These are phyloP conservation scores for Heliothis subflexa DNA, from an alignment of 1,140 invertebrate species.

Conservation along the genomic window DNA sequence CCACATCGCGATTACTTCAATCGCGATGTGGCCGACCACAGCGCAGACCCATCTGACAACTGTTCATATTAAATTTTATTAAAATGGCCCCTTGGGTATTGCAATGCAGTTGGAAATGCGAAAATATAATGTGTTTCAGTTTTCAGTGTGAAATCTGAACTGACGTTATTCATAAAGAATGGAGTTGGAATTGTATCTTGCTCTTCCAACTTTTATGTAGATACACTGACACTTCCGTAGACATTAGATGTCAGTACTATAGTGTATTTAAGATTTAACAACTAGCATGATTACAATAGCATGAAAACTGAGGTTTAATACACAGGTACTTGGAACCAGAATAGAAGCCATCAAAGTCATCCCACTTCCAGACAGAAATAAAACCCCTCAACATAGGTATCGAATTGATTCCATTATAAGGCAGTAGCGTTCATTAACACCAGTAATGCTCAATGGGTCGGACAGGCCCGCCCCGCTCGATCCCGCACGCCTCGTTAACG, in stretches of 20 bases:
- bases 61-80: slow-evolving; percentile 35
- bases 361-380: slow-evolving; percentile 1
- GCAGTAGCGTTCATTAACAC: slow-evolving; percentile 47
- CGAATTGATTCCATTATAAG: slow-evolving; percentile 40
- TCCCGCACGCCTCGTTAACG: slow-evolving; percentile 44
- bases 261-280: too few relatives aligned
- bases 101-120: neutral
- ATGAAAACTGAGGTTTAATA: too few relatives aligned
- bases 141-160: neutral
- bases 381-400: slow-evolving; percentile 33
- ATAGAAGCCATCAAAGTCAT: neutral
- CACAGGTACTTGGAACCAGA: neutral
- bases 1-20: too few relatives aligned
- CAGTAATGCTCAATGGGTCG: slow-evolving; percentile 46
- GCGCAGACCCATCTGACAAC: neutral
- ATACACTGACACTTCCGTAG: too few relatives aligned
- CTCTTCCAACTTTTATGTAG: too few relatives aligned
- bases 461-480: slow-evolving; percentile 25
- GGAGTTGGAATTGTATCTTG: too few relatives aligned
- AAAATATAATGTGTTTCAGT: neutral
- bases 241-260: too few relatives aligned
- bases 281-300: too few relatives aligned
- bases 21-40: slow-evolving; percentile 11
- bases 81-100: slow-evolving; percentile 22
- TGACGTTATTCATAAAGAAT: neutral